Conservation (phyloP, 2,797 vertebrate genomes). For the Phoxinus dragarum region DNA sequence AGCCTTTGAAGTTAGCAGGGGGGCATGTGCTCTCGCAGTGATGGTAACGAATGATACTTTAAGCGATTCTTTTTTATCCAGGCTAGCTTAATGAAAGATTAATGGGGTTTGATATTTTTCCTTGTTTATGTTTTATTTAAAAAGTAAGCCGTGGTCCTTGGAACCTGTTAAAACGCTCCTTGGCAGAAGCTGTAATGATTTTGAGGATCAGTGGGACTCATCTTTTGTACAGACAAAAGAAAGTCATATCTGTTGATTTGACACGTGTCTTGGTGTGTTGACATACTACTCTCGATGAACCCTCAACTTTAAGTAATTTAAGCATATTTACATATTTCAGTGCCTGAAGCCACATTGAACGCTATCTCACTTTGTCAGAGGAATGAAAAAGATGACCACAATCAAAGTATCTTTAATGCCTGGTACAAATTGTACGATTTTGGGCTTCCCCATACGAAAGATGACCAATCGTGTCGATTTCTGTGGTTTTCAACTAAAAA, state of each 20-base stretch:
- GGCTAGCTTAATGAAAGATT: conserved; percentile 99
- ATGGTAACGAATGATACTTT: conserved; percentile 94
- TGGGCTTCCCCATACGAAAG: too few relatives aligned
- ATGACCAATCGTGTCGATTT: too few relatives aligned
- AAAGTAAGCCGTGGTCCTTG: conserved; percentile 80
- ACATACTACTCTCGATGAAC: not conserved
- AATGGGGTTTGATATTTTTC: conserved; percentile 98
- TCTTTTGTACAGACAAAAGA: conserved; percentile 64
- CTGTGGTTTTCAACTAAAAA: too few relatives aligned
- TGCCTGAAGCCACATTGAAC: not conserved
- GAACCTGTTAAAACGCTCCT: conserved; percentile 83
- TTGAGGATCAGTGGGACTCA: conserved; percentile 80
- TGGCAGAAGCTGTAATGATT: conserved; percentile 75
- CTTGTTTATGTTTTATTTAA: conserved; percentile 92
- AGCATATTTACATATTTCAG: not conserved
- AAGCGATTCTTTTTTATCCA: conserved; percentile 99
- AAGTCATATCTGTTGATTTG: conserved; percentile 64
- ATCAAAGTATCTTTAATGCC: not conserved
- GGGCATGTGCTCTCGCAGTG: conserved; percentile 88
- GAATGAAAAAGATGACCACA: not conserved
- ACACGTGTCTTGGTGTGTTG: conserved; percentile 41
- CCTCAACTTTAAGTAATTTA: not conserved
- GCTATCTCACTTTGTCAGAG: not conserved
- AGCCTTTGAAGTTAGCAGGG: conserved; percentile 98
- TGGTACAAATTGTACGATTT: too few relatives aligned